Evolutionary conservation across 1,140 invertebrate genomes (phyloP), one percentile per base, ranked within the genome.

Genomic region (Drosophila burlai): DNA sequence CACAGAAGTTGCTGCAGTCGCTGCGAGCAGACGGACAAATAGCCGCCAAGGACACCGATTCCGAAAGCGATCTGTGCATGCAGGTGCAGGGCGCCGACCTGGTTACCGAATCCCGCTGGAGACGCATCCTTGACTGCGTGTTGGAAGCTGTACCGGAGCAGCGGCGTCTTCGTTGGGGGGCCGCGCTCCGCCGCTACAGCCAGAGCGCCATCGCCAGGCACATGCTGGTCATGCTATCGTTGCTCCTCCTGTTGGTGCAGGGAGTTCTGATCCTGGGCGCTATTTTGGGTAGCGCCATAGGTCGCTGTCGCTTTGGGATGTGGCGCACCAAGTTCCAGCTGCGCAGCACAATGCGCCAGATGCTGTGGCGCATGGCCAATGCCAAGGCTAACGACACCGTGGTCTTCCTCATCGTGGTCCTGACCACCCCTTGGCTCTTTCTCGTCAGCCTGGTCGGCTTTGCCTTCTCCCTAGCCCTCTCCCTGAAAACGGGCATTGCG

Each of bases 321-420:
- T 60, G 73, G 74, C 74, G 66, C 24, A 58, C 47, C 55, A 75
- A 75, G 40, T 89, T 68, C n/a, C 73, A 79, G 40, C 21, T 84
- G 62, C 84, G 84, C 52, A 71, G 40, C 47, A 16, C 60, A 3
- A 40, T 78, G 47, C 84, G 84, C 9, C 54, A 81, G 11, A 11
- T 87, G 26, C 77, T 87, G 11, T 87, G 84, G 84, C 73, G 84
- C 52, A 58, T 89, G 66, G 72, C 81, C 66, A 84, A 81, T 54
- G 68, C 74, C 46, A 89, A 81, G 49, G 73, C 52, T 3, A 68
- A 89, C 36, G 84, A 87, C n/a, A 55, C 67, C 0, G 0, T 89
- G 3, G 36, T 89, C 21, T 87, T 87, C 7, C 42, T 89, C 11
- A 45, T 62, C 38, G 54, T 89, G 13, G n/a, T 73, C 29, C 31